phyloP scores from a whole-genome alignment of 2,888 invertebrate species.

The Psylliodes chrysocephalus region DNA sequence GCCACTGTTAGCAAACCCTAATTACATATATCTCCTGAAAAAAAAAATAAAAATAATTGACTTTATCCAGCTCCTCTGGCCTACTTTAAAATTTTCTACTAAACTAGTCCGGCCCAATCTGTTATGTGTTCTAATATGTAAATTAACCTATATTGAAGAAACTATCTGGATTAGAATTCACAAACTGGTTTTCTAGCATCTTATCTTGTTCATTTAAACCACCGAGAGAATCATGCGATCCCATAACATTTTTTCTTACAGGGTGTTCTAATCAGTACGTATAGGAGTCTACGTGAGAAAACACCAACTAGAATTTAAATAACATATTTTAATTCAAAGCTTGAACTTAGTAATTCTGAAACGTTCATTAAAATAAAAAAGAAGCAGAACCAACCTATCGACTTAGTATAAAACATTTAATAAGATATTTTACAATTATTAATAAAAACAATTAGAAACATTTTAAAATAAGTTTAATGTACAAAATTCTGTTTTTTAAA shows the following conservation, averaged over 20 bases:
- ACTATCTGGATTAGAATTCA: constrained; percentile 49
- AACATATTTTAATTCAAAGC: no score
- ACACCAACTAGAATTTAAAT: no score
- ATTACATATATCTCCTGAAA: neutral
- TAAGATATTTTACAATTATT: no score
- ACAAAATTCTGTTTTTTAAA: no score
- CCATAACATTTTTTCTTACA: constrained; percentile 34
- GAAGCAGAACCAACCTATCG: no score
- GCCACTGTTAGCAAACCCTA: neutral
- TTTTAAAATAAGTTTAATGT: no score
- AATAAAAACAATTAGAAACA: no score
- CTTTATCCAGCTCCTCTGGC: constrained; percentile 27
- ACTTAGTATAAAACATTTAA: no score
- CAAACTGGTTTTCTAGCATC: constrained; percentile 49
- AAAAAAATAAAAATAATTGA: constrained; percentile 10
- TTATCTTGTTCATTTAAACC: constrained; percentile 46
- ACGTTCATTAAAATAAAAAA: no score
- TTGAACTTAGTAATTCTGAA: no score
- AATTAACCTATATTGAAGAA: constrained; percentile 50
- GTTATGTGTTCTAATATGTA: constrained; percentile 46
- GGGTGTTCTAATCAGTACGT: constrained; percentile 11
- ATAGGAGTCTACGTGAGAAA: no score
- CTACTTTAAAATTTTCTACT: constrained; percentile 37
- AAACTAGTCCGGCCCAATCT: constrained; percentile 44
- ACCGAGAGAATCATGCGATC: constrained; percentile 39